Conservation (phyloP, 2,797 vertebrate genomes). For the Gila robusta region DNA sequence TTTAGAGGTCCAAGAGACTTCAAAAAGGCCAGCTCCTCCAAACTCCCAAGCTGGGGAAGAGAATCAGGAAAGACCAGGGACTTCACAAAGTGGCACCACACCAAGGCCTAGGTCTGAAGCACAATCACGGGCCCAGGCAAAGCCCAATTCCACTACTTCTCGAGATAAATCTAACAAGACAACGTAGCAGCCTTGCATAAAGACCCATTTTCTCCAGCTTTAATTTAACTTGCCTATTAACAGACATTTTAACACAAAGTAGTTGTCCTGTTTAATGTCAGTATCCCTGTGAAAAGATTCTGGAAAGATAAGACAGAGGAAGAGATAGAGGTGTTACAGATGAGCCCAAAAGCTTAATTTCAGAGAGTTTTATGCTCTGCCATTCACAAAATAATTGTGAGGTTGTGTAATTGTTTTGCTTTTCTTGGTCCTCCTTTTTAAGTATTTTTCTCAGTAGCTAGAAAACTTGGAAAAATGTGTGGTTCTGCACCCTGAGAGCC, state of each 20-base stretch:
- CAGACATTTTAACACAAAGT: slow-evolving; percentile 27
- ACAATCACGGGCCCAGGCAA: slow-evolving; percentile 55
- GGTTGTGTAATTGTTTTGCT: slow-evolving; percentile 51
- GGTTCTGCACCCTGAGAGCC: slow-evolving; percentile 49
- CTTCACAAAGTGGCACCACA: slow-evolving; percentile 61
- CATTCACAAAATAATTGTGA: slow-evolving; percentile 65
- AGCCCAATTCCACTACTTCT: slow-evolving; percentile 59
- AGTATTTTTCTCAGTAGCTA: slow-evolving; percentile 46
- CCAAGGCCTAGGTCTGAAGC: slow-evolving; percentile 70
- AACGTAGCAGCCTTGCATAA: slow-evolving; percentile 82
- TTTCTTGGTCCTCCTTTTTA: slow-evolving; percentile 41
- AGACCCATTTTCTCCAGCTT: slow-evolving; percentile 24
- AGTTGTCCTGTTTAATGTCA: slow-evolving; percentile 30
- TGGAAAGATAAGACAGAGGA: slow-evolving; percentile 5
- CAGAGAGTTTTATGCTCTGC: slow-evolving; percentile 60
- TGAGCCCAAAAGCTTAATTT: slow-evolving; percentile 42
- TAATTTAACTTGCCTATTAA: slow-evolving; percentile 38
- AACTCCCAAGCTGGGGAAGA: slow-evolving; percentile 57
- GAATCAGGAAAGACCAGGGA: slow-evolving; percentile 62
- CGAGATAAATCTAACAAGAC: slow-evolving; percentile 84
- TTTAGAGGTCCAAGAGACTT: slow-evolving; percentile 60
- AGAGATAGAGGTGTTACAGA: slow-evolving; percentile 21
- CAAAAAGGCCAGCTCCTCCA: slow-evolving; percentile 64
- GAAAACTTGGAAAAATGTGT: slow-evolving; percentile 48
- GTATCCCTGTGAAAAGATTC: slow-evolving; percentile 71